Conservation (phyloP, 2,888 invertebrate species). For the Malthinus flaveolus region DNA sequence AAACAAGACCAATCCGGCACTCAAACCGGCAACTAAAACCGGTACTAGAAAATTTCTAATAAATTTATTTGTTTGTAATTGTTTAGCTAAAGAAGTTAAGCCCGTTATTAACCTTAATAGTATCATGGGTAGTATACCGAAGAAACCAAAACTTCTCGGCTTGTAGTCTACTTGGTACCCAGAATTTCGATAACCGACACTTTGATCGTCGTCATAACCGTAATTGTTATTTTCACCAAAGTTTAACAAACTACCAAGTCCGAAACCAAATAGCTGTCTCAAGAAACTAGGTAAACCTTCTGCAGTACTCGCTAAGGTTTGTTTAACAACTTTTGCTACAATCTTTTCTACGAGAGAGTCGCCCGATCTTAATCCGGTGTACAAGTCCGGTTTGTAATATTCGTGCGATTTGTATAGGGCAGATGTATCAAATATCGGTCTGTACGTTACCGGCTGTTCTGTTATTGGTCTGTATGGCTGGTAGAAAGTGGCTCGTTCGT, state of each 20-base stretch:
- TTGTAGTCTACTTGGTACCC: background rate
- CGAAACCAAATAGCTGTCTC: conserved; percentile 42
- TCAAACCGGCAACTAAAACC: conserved; percentile 39
- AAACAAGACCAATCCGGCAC: conserved; percentile 47
- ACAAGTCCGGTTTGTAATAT: background rate
- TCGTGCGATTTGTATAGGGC: background rate
- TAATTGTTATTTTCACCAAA: conserved; percentile 23
- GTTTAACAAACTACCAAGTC: background rate
- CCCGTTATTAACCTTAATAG: conserved; percentile 45
- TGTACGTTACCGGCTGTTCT: no score
- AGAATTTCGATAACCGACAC: conserved; percentile 7
- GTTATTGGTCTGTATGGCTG: no score
- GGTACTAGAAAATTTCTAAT: conserved; percentile 49
- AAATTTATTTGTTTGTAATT: conserved; percentile 47
- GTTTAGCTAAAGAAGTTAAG: conserved; percentile 41
- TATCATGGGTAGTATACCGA: conserved; percentile 47
- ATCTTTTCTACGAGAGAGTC: conserved; percentile 45
- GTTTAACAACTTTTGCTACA: conserved; percentile 45
- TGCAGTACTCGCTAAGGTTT: background rate
- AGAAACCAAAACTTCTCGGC: conserved; percentile 41
- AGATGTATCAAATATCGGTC: no score
- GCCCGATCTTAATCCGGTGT: conserved; percentile 11
- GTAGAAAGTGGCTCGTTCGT: no score
- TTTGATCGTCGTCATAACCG: background rate
- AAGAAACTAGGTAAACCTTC: conserved; percentile 26